phyloP scores from a whole-genome alignment of 2,113 vertebrate genomes.

The Phalacrocorax aristotelis region DNA sequence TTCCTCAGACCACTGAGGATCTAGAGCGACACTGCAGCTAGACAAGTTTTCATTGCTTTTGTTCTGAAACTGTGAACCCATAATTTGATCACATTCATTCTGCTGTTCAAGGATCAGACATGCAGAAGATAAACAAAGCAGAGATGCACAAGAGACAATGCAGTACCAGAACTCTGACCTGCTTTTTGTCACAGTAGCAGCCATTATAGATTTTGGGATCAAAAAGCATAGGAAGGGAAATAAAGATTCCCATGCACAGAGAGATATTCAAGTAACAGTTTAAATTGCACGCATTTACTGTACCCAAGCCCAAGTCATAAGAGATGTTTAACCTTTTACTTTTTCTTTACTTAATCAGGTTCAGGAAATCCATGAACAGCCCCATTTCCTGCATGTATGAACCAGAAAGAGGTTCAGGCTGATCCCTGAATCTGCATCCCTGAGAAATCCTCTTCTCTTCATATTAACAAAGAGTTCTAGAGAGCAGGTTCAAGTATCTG shows the following conservation, averaged over 20 bases:
- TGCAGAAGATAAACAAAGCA: constrained; percentile 7
- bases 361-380: not conserved
- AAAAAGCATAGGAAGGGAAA: not conserved
- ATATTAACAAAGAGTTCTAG: not conserved
- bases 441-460: not conserved
- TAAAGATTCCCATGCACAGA: not conserved
- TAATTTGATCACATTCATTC: not conserved
- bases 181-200: not conserved
- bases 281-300: not conserved
- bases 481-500: not conserved
- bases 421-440: not conserved
- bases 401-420: not conserved
- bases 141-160: not conserved
- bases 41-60: not conserved
- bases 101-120: not conserved
- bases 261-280: not conserved
- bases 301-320: not conserved
- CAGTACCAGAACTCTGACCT: not conserved
- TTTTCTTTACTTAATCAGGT: not conserved
- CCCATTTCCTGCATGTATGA: not conserved
- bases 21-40: not conserved
- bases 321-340: not conserved
- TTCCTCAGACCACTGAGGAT: not conserved
- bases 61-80: not conserved
- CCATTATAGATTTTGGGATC: not conserved